Percentiles rank a stretch among this genome's conserved stretches.
Conservation (phyloP, 2,113 vertebrate species). For the Odontesthes bonariensis region DNA sequence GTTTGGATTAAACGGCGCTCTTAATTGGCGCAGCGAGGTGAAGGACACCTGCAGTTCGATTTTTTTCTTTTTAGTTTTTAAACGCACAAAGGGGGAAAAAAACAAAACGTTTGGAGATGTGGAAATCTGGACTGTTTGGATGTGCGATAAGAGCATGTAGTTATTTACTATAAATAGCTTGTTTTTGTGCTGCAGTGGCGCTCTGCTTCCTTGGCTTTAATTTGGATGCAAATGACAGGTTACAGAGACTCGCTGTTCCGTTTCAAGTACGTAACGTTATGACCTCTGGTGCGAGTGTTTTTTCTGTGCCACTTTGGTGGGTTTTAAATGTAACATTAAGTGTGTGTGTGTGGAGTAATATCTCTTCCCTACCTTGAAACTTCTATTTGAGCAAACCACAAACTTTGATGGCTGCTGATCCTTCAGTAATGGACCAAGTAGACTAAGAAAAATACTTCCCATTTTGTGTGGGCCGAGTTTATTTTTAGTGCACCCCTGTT, state of each 20-base stretch:
- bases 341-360: no score
- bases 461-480: constrained; percentile 67
- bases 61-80: background rate
- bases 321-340: no score
- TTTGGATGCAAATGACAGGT: background rate
- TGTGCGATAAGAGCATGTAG: no score
- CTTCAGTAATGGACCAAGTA: background rate
- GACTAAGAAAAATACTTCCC: constrained; percentile 53
- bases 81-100: no score
- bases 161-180: background rate
- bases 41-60: background rate
- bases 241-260: background rate
- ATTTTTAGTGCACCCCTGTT: constrained; percentile 71
- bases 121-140: background rate
- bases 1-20: constrained; percentile 34
- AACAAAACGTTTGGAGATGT: background rate
- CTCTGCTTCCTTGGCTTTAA: background rate
- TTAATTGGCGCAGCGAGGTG: constrained; percentile 2
- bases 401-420: constrained; percentile 11
- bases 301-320: no score
- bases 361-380: background rate
- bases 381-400: background rate
- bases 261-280: background rate
- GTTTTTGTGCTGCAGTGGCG: background rate
- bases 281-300: background rate